A percentile compares a stretch with the other conserved stretches of the same genome.
Conservation (phyloP, 2,888 invertebrate genomes). For the Synergus japonicus region DNA sequence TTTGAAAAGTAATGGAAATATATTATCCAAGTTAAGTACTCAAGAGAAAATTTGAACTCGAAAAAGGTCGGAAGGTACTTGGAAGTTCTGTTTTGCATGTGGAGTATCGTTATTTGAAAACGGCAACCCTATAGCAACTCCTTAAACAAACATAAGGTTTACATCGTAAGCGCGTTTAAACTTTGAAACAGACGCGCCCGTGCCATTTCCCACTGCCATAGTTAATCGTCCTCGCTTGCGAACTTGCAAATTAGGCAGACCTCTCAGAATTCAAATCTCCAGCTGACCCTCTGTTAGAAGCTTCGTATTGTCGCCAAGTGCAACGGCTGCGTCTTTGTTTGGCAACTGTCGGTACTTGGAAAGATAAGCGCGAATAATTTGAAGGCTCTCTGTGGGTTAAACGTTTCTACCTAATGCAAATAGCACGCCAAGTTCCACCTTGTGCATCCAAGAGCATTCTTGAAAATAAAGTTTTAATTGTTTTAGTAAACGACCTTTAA, state of each 20-base stretch:
- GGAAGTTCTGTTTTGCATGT: constrained; percentile 5
- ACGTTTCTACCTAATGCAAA: constrained; percentile 18
- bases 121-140: constrained; percentile 7
- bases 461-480: constrained; percentile 33
- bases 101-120: constrained; percentile 20
- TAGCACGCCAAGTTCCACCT: constrained; percentile 14
- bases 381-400: constrained; percentile 25
- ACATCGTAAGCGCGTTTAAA: constrained; percentile 7
- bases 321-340: neutral
- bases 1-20: constrained; percentile 8
- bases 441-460: neutral
- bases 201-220: constrained; percentile 3
- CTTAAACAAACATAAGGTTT: constrained; percentile 35
- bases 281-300: constrained; percentile 9
- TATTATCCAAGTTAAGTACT: constrained; percentile 3
- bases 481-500: constrained; percentile 6
- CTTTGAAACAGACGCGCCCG: neutral
- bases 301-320: constrained; percentile 10
- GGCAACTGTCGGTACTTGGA: constrained; percentile 17
- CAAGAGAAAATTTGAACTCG: constrained; percentile 3
- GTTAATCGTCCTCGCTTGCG: constrained; percentile 30
- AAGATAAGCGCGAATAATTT: constrained; percentile 28
- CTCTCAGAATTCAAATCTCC: constrained; percentile 13
- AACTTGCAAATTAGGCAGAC: constrained; percentile 26
- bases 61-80: constrained; percentile 11